Evolutionary conservation across 2,888 invertebrate genomes (phyloP).

Genomic region (Sympetrum striolatum): DNA sequence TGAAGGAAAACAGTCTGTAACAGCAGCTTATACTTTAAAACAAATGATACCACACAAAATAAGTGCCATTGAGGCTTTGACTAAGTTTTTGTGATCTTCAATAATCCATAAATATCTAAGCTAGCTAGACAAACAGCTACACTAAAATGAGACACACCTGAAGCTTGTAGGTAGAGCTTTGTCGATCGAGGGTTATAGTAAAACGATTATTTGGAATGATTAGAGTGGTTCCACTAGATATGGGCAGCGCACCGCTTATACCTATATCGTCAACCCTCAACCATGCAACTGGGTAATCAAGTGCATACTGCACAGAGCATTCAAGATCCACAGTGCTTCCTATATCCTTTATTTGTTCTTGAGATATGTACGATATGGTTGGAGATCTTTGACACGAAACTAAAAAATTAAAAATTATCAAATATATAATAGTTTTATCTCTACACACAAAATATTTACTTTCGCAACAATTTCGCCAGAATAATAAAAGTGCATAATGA

Average conservation of each 20-base stretch:
- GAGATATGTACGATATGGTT: conserved; percentile 89
- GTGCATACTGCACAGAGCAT: conserved; percentile 87
- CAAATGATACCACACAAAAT: too few species aligned
- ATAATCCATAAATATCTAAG: too few species aligned
- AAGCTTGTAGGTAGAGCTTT: conserved; percentile 81
- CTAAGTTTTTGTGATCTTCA: too few species aligned
- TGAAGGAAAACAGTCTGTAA: too few species aligned
- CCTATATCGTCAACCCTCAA: conserved; percentile 67
- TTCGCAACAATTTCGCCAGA: too few species aligned
- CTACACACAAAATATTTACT: too few species aligned
- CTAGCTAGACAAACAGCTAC: background rate
- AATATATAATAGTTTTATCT: too few species aligned
- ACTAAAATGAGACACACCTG: conserved; percentile 60
- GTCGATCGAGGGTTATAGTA: conserved; percentile 78
- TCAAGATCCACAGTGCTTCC: conserved; percentile 86
- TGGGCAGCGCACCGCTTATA: conserved; percentile 69
- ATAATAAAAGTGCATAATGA: too few species aligned
- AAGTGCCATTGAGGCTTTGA: too few species aligned
- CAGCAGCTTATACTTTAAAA: too few species aligned
- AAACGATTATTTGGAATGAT: conserved; percentile 87
- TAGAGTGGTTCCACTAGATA: conserved; percentile 82
- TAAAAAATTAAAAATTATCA: conserved; percentile 55
- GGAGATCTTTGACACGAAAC: conserved; percentile 77
- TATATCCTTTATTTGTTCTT: conserved; percentile 90
- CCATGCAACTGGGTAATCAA: conserved; percentile 87